These are phyloP conservation scores for Ficedula albicollis DNA, from an alignment of 2,797 vertebrate genomes.

Conservation along the genomic window DNA sequence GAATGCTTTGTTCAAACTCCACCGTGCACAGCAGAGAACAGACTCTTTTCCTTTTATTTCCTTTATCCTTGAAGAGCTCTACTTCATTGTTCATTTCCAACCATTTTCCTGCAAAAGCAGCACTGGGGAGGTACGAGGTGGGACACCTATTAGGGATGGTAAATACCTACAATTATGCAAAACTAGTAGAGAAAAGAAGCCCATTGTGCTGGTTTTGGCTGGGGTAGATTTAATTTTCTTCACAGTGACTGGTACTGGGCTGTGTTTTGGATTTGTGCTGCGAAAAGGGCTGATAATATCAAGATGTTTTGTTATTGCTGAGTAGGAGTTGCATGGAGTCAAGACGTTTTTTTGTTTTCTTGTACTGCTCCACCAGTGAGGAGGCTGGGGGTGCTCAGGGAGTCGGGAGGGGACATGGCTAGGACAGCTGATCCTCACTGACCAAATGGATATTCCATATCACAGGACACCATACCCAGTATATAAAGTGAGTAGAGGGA, in stretches of 20 bases:
- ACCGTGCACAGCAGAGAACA: not conserved
- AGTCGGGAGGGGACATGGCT: not conserved
- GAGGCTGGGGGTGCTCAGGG: not conserved
- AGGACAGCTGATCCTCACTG: not conserved
- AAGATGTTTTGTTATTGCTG: not conserved
- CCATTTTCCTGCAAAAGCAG: not conserved
- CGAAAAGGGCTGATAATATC: not conserved
- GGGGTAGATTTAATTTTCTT: not conserved
- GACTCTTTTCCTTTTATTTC: not conserved
- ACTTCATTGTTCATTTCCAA: not conserved
- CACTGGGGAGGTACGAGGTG: not conserved
- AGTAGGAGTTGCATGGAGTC: not conserved
- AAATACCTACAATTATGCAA: not conserved
- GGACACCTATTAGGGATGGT: not conserved
- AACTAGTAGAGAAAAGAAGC: not conserved
- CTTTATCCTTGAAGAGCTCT: not conserved
- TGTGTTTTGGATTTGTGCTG: not conserved
- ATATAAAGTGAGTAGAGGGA: not conserved
- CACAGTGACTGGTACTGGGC: not conserved
- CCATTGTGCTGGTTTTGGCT: not conserved
- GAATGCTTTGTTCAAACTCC: not conserved
- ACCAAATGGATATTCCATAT: not conserved
- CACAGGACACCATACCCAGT: not conserved
- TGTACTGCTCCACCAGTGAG: not conserved
- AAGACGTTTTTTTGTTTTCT: not conserved